Evolutionary conservation across 2,797 vertebrate species (phyloP), one percentile per base, ranked within the genome.

Genomic region (Eleutherodactylus coqui): DNA sequence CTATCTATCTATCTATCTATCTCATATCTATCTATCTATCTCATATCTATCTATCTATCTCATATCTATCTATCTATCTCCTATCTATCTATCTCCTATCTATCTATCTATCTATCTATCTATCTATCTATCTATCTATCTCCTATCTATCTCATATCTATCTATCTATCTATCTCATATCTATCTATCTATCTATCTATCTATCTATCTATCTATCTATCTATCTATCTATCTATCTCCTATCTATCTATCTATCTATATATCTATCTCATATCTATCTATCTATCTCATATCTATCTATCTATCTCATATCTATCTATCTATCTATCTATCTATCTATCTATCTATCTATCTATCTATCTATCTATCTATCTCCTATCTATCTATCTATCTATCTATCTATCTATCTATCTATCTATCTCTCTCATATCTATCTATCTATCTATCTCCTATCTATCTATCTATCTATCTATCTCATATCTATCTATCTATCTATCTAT

Each of bases 171-270:
- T 51, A 55, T 55, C 53, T 55, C 6, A 0, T 55, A 43, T 43
- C 41, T 73, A 73, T 73, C 70, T 73, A 47, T 47, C 41, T 36
- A 69, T 36, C 64, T 69, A 69, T 69, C 64, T 69, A 69, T 73
- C 41, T 73, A 27, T 47, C 41, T 73, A 72, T 45, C 38, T 27
- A n/a, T 43, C 55, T 73, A 73, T 45, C 64, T 45, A 73, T 73
- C 47, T 51, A 51, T 51, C 51, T 51, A 51, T 51, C 49, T 51
- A 51, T 51, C 49, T 51, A 19, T 19, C 19, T 17, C 19, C 70
- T 73, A 75, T 75, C 72, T 75, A 75, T 75, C 69, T 75, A 49
- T 29, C n/a, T 62, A 32, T 62, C 27, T 32, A 14, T 32, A 0
- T 32, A 16, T 64, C 27, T 64, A 14, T 53, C 27, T 1, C 6